phyloP scores from a whole-genome alignment of 2,888 invertebrate species.

The Linnaemya vulpina region DNA sequence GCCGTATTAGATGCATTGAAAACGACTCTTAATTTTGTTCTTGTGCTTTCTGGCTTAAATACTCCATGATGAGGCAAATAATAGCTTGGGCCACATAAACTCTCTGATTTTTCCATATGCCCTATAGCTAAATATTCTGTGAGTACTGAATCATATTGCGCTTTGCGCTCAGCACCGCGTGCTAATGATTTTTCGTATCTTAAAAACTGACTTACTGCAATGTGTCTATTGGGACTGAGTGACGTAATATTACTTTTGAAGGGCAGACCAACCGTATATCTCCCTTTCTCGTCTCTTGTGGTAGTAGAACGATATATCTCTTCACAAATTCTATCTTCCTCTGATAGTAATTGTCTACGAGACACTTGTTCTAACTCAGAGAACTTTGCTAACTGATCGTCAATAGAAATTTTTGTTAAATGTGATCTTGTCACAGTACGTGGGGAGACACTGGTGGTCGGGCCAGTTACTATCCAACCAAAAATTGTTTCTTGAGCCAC shows the following conservation, averaged over 20 bases:
- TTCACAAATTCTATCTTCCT: slow-evolving; percentile 1
- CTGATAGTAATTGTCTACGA: slow-evolving; percentile 6
- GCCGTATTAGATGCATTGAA: neutral
- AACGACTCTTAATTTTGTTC: neutral
- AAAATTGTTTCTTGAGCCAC: slow-evolving; percentile 39
- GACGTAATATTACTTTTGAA: too few species aligned
- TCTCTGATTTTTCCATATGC: too few species aligned
- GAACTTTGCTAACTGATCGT: neutral
- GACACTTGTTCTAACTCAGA: slow-evolving; percentile 45
- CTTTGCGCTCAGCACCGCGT: too few species aligned
- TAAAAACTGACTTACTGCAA: neutral
- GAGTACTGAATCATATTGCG: too few species aligned
- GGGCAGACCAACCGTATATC: too few species aligned
- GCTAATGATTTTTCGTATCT: too few species aligned
- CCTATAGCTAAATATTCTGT: too few species aligned
- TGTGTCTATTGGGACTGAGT: neutral
- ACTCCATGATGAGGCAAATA: too few species aligned
- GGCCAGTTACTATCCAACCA: slow-evolving; percentile 17
- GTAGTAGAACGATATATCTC: slow-evolving; percentile 21
- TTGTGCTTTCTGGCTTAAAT: too few species aligned
- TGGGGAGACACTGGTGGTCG: neutral
- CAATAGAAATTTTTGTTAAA: neutral
- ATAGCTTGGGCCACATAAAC: too few species aligned
- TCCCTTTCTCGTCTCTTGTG: neutral
- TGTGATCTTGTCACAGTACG: neutral